Evolutionary conservation across 2,888 invertebrate genomes (phyloP), one percentile per base, ranked within the genome.

Genomic region (Liodrosophila aerea): DNA sequence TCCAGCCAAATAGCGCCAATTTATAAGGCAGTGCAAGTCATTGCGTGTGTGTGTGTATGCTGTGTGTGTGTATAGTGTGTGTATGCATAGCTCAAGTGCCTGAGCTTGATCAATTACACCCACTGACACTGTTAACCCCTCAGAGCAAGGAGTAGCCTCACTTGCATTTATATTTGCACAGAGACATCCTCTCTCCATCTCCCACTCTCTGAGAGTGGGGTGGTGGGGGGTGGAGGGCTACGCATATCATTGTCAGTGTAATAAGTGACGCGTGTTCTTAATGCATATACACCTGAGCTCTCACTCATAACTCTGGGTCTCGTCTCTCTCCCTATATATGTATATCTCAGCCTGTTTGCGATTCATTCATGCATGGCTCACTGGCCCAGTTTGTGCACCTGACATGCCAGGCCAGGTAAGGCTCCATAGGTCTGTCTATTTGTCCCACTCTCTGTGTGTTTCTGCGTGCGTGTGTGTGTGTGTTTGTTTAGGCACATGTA

Each of bases 401-500:
- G 60, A 61, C 63, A 40, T 74, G 66, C 62, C 58, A 77, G 82
- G 22, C 22, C 22, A n/a, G n/a, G n/a, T n/a, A n/a, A n/a, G n/a
- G n/a, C n/a, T n/a, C n/a, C n/a, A n/a, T n/a, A n/a, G n/a, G n/a
- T 39, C 40, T 15, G 40, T 22, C 34, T 13, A 30, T 34, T 37
- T 43, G n/a, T 1, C 27, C 37, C 37, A n/a, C 11, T 29, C n/a
- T 22, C 12, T 33, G 3, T 2, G 2, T 46, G 7, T 11, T 7
- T 16, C n/a, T 12, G n/a, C 22, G n/a, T 16, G 18, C 37, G 27
- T 41, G 39, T 18, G 44, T 52, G 30, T 40, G 44, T 53, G 22
- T 80, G 85, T 85, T 82, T 82, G 85, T 64, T 82, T 81, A 82
- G 76, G 81, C 71, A 73, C 72, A 85, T 85, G 83, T 85, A 82